Base-by-base conservation (phyloP, 2,888 invertebrate genomes). In the Neelides folsomi region DNA sequence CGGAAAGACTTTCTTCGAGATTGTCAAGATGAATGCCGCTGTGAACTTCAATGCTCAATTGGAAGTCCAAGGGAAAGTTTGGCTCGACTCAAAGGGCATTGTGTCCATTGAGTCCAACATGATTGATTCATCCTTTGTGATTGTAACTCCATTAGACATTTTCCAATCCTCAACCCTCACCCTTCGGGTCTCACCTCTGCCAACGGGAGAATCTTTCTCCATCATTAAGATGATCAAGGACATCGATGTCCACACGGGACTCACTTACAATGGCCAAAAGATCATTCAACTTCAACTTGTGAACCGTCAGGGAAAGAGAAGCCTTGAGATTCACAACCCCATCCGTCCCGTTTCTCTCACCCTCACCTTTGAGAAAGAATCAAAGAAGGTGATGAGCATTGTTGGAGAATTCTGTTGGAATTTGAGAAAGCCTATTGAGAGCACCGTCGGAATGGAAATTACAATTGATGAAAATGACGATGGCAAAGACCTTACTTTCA, bases 361-460 rank as follows among this genome's bases (percentile, higher is more conserved):
- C 2, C 55, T 66, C 16, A 54, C 54, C 8, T 60, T 57, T 15
- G 59, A 65, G 16, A 54, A 59, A 13, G 39, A 52, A 6, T 39
- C 47, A 12, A 49, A 51, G 49, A 52, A 51, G 16, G 47, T 56
- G 18, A 42, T 65, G 4, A 48, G 54, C 18, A 20, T 65, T 13
- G 51, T 55, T 7, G 60, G 55, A 5, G 64, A 66, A 46, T 20
- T 66, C 6, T 67, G 66, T 51, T 67, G 67, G 67, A 55, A 68
- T 56, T 39, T 63, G 7, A 59, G 57, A 7, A 52, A 54, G 5
- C 59, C 56, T 15, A 42, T 44, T 2, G 54, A 51, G 15, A 64
- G 63, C 12, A 62, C 65, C 1, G 36, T 65, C 15, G 66, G 66
- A 2, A 34, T 61, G 12, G 44, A 57, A 45, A 47, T 63, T n/a